A percentile compares a stretch with the other conserved stretches of the same genome.
These are phyloP conservation scores for Troides oblongomaculatus DNA, from an alignment of 2,888 invertebrate species.

Conservation along the genomic window DNA sequence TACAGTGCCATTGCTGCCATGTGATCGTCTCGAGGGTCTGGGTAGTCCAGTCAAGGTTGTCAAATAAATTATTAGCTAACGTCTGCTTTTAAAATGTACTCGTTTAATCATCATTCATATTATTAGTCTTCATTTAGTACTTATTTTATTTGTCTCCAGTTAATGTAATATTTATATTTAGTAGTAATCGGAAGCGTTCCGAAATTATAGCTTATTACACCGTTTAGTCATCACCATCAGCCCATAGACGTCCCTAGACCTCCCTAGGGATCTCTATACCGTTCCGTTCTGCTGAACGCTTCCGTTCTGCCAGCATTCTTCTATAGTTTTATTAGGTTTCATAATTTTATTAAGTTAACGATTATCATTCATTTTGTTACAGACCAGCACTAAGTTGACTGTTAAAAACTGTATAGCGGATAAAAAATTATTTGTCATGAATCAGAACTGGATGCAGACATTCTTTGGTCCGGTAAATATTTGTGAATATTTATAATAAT, in stretches of 20 bases:
- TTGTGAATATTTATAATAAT: neutral
- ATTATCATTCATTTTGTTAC: conserved; percentile 33
- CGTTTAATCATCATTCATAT: too few species aligned
- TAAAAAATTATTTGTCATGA: conserved; percentile 68
- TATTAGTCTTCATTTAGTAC: too few species aligned
- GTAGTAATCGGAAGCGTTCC: too few species aligned
- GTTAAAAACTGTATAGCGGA: conserved; percentile 70
- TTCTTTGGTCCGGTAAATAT: conserved; percentile 68
- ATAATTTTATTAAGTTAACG: neutral
- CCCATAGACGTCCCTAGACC: too few species aligned
- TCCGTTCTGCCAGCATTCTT: too few species aligned
- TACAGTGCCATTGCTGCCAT: conserved; percentile 55
- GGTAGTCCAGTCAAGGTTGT: conserved; percentile 62
- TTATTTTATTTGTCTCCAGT: too few species aligned
- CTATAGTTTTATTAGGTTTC: neutral
- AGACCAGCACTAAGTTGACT: conserved; percentile 61
- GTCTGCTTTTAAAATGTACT: neutral
- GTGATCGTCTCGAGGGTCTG: conserved; percentile 60
- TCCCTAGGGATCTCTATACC: too few species aligned
- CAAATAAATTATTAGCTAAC: neutral
- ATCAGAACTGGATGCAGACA: conserved; percentile 72
- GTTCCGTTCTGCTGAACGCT: too few species aligned
- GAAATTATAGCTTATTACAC: too few species aligned
- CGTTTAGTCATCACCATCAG: too few species aligned
- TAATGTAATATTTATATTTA: too few species aligned